phyloP scores from a whole-genome alignment of 2,113 vertebrate genomes.

The Buteo buteo region DNA sequence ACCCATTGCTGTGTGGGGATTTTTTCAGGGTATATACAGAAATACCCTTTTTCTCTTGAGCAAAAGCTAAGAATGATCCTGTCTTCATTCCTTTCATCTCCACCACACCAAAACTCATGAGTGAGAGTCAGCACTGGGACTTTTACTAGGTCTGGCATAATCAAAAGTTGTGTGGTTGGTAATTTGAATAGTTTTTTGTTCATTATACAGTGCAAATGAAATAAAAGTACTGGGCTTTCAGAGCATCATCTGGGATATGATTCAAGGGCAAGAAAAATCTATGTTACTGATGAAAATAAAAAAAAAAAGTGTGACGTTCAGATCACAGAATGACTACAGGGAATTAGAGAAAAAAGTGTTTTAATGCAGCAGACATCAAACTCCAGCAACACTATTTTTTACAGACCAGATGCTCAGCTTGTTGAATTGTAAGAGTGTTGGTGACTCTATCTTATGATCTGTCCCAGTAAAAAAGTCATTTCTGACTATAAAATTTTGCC shows the following conservation, averaged over 20 bases:
- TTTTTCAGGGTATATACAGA: background rate
- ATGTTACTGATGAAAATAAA: background rate
- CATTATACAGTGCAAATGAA: background rate
- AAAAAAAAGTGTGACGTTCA: background rate
- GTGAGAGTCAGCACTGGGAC: background rate
- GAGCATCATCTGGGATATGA: background rate
- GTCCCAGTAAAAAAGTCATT: background rate
- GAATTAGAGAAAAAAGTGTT: background rate
- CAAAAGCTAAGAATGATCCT: background rate
- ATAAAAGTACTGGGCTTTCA: background rate
- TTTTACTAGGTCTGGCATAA: background rate
- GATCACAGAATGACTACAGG: background rate
- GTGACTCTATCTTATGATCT: background rate
- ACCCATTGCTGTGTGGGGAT: background rate
- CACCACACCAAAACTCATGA: background rate
- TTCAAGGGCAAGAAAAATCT: background rate
- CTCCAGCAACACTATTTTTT: background rate
- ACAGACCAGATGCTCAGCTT: background rate
- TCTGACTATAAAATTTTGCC: background rate
- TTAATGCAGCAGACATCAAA: background rate
- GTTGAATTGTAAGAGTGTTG: background rate
- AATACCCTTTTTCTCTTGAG: background rate
- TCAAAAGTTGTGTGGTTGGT: background rate
- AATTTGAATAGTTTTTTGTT: background rate
- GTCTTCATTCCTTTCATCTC: background rate